These are phyloP conservation scores for Pristionchus entomophagus DNA, from an alignment of 2,888 invertebrate genomes.

Conservation along the genomic window DNA sequence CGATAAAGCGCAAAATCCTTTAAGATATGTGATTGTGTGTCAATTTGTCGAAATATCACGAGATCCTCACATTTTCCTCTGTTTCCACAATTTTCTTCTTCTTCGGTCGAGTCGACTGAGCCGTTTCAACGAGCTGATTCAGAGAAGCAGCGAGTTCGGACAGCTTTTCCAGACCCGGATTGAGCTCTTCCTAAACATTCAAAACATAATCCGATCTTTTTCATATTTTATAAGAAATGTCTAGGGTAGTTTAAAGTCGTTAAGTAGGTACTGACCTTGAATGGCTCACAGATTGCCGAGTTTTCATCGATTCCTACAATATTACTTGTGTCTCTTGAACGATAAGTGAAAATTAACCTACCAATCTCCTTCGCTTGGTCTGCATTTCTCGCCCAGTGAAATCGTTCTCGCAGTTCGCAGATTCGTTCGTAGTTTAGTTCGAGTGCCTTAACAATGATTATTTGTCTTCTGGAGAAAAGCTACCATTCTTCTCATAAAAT, in stretches of 20 bases:
- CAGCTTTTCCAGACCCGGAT: slow-evolving; percentile 67
- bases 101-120: slow-evolving; percentile 35
- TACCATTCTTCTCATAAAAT: not conserved
- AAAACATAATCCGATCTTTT: not conserved
- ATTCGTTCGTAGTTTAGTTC: slow-evolving; percentile 70
- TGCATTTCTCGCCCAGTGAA: slow-evolving; percentile 67
- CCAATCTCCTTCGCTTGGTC: slow-evolving; percentile 69
- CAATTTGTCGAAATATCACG: no score
- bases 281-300: slow-evolving; percentile 73
- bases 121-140: slow-evolving; percentile 64
- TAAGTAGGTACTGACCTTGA: slow-evolving; percentile 60
- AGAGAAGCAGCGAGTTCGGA: slow-evolving; percentile 63
- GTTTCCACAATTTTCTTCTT: slow-evolving; percentile 21
- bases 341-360: no score
- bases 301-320: slow-evolving; percentile 60
- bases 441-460: slow-evolving; percentile 58
- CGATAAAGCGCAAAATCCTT: no score
- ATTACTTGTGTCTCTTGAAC: not conserved
- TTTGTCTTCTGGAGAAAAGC: not conserved
- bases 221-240: no score
- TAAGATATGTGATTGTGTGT: no score
- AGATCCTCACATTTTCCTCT: not conserved
- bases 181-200: slow-evolving; percentile 65
- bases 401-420: slow-evolving; percentile 68
- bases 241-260: not conserved